Percentiles rank a stretch among this genome's conserved stretches.
Conservation (phyloP, 2,888 invertebrate genomes). For the Catonia carolina region DNA sequence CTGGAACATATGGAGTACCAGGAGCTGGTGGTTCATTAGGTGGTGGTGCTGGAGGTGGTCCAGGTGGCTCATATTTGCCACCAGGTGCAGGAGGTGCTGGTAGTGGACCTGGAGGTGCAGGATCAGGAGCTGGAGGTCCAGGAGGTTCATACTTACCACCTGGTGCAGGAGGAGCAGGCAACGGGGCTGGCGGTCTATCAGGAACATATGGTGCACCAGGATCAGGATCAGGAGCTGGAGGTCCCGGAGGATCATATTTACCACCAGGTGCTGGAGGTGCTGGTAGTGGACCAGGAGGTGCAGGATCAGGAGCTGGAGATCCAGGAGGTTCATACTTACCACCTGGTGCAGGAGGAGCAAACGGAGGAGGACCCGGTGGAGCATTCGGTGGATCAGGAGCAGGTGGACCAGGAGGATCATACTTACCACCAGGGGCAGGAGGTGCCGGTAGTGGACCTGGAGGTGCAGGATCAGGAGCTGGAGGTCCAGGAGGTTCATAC, state of each 20-base stretch:
- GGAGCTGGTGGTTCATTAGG: background rate
- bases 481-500: constrained; percentile 4
- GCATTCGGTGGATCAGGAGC: background rate
- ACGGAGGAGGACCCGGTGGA: background rate
- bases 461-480: constrained; percentile 7
- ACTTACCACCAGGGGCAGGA: constrained; percentile 12
- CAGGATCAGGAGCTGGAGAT: constrained; percentile 3
- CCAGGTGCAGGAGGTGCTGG: constrained; percentile 3
- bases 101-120: background rate
- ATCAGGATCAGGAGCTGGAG: background rate
- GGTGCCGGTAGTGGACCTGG: background rate
- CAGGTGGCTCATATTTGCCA: constrained; percentile 1
- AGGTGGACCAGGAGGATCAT: constrained; percentile 1
- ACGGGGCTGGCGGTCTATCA: background rate
- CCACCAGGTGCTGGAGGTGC: constrained; percentile 7
- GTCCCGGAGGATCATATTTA: background rate
- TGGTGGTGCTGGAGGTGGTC: background rate
- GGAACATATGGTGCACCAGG: background rate
- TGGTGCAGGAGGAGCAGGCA: background rate
- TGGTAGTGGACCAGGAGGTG: constrained; percentile 2
- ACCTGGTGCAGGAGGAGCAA: background rate
- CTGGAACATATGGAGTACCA: background rate
- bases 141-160: constrained; percentile 6
- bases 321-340: constrained; percentile 6
- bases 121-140: constrained; percentile 2